phyloP scores from a whole-genome alignment of 2,888 invertebrate genomes.

The Lasioglossum marginatum region DNA sequence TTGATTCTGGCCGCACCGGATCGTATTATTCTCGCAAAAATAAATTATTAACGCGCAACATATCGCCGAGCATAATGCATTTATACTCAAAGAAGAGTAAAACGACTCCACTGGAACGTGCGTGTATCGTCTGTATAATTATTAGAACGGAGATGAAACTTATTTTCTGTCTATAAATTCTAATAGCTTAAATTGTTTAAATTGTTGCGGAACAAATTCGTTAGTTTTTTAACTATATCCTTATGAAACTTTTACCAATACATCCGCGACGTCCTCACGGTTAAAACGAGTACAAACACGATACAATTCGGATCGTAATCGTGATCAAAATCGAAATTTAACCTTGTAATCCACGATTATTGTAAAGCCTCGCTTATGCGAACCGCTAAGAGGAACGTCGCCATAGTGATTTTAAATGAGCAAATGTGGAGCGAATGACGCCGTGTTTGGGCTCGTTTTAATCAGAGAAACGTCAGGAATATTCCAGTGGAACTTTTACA shows the following conservation, averaged over 20 bases:
- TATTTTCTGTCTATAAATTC: background rate
- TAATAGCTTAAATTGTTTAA: background rate
- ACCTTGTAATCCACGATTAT: too few species aligned
- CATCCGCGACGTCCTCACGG: too few species aligned
- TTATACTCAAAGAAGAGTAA: constrained; percentile 3
- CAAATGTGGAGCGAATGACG: too few species aligned
- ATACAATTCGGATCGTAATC: too few species aligned
- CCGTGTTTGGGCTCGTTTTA: background rate
- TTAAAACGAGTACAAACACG: too few species aligned
- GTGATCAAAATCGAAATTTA: too few species aligned
- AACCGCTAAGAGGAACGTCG: too few species aligned
- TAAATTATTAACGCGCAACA: constrained; percentile 55
- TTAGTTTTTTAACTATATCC: too few species aligned
- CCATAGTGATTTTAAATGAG: too few species aligned
- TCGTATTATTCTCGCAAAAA: constrained; percentile 55
- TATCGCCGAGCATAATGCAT: constrained; percentile 46
- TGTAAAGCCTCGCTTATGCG: too few species aligned
- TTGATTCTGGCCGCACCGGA: constrained; percentile 33
- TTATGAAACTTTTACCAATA: too few species aligned
- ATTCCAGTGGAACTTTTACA: too few species aligned
- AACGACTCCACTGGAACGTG: background rate
- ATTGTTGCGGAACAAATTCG: background rate
- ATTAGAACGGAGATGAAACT: background rate
- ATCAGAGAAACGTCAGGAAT: background rate
- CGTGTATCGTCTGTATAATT: background rate